A percentile compares a stretch with the other conserved stretches of the same genome.
Evolutionary conservation across 2,113 vertebrate species (phyloP).

Genomic region (Riparia riparia): DNA sequence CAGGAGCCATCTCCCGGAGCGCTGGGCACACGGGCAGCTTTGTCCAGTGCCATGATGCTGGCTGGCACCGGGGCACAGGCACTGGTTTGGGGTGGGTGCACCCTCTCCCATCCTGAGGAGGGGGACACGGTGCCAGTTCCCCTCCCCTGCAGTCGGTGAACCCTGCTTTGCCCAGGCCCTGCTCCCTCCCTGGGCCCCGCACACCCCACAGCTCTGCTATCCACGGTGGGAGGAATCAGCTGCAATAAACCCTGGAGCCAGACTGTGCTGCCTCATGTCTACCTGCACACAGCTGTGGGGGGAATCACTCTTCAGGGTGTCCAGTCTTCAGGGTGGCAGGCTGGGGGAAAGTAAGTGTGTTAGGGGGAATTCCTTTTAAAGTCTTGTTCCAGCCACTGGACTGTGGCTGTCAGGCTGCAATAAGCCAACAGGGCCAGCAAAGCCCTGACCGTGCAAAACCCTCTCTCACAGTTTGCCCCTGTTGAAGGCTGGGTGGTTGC

Average conservation of each 20-base stretch:
- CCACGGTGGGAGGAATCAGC: not conserved
- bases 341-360: not conserved
- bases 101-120: not conserved
- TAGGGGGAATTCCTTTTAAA: not conserved
- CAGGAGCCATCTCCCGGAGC: fast-evolving
- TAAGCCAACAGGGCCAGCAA: not conserved
- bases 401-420: not conserved
- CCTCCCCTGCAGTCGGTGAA: not conserved
- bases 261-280: not conserved
- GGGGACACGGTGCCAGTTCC: not conserved
- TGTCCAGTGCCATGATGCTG: not conserved
- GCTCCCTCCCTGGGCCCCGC: not conserved
- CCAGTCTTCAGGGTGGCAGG: not conserved
- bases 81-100: not conserved
- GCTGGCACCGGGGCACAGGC: not conserved
- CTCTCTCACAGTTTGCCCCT: not conserved
- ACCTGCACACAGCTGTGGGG: not conserved
- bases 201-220: not conserved
- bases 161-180: slow-evolving; percentile 12
- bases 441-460: not conserved
- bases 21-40: not conserved
- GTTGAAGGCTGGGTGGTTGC: not conserved
- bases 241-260: slow-evolving; percentile 56
- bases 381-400: not conserved
- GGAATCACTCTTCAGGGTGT: not conserved